These are phyloP conservation scores for Propithecus perrieri DNA, from an alignment of 2,797 vertebrate species.

Conservation along the genomic window DNA sequence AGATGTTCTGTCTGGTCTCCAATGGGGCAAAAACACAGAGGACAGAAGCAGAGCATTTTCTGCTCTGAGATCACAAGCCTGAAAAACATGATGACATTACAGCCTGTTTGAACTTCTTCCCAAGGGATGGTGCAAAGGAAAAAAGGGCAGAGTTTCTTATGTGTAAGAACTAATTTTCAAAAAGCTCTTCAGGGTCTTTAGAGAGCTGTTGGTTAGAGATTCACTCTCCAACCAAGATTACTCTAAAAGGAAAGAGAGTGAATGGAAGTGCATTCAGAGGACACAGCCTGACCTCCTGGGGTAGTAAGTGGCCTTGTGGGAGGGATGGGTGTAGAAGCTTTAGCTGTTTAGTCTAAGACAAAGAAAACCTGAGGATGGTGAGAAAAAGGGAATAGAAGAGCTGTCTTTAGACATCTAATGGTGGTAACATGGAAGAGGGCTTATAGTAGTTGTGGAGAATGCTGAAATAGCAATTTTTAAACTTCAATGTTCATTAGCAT, in stretches of 20 bases:
- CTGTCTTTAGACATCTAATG: background rate
- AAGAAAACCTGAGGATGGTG: background rate
- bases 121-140: background rate
- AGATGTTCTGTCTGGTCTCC: background rate
- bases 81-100: background rate
- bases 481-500: background rate
- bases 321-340: background rate
- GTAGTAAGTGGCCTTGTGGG: background rate
- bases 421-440: background rate
- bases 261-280: background rate
- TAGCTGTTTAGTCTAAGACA: background rate
- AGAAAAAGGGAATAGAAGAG: background rate
- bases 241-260: background rate
- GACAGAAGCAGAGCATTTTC: background rate
- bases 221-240: background rate
- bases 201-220: background rate
- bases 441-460: background rate
- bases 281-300: background rate
- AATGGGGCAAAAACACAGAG: background rate
- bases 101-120: background rate
- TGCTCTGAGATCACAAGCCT: background rate
- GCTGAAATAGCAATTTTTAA: background rate
- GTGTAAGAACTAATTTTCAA: background rate
- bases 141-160: constrained; percentile 2
- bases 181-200: background rate